Conservation (phyloP, 2,113 vertebrate genomes). For the Lophura nycthemera region DNA sequence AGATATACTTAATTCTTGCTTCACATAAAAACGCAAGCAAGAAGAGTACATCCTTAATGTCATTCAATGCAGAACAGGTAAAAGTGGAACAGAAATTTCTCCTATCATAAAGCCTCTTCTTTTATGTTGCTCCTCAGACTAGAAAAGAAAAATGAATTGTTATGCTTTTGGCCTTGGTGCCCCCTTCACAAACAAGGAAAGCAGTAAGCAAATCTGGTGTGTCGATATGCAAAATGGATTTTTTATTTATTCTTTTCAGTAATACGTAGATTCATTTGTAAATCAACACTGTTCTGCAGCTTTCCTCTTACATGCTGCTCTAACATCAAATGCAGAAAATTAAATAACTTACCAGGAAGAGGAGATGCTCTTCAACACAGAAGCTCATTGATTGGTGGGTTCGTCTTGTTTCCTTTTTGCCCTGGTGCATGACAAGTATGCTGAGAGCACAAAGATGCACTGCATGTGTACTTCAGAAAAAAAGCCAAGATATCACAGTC, state of each 20-base stretch:
- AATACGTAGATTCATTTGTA: background rate
- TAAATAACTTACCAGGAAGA: background rate
- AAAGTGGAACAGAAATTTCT: background rate
- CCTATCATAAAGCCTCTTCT: background rate
- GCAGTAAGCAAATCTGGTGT: background rate
- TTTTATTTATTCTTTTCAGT: background rate
- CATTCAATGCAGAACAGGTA: background rate
- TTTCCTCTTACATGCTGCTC: background rate
- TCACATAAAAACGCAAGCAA: background rate
- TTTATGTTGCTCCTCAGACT: background rate
- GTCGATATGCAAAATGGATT: background rate
- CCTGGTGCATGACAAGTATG: background rate
- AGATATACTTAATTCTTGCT: background rate
- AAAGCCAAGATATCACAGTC: background rate
- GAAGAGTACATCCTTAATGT: background rate
- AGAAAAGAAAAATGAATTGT: background rate
- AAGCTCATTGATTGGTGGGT: background rate
- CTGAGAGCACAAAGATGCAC: background rate
- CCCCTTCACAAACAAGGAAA: background rate
- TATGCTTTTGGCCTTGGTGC: background rate
- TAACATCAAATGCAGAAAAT: background rate
- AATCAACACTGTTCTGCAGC: slow-evolving; percentile 30
- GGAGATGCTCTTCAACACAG: background rate
- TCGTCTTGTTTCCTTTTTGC: rapidly evolving
- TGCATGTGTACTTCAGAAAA: background rate